Percentiles rank a stretch among this genome's conserved stretches.
Conservation (phyloP, 2,888 invertebrate genomes). For the Drosophila histrio region DNA sequence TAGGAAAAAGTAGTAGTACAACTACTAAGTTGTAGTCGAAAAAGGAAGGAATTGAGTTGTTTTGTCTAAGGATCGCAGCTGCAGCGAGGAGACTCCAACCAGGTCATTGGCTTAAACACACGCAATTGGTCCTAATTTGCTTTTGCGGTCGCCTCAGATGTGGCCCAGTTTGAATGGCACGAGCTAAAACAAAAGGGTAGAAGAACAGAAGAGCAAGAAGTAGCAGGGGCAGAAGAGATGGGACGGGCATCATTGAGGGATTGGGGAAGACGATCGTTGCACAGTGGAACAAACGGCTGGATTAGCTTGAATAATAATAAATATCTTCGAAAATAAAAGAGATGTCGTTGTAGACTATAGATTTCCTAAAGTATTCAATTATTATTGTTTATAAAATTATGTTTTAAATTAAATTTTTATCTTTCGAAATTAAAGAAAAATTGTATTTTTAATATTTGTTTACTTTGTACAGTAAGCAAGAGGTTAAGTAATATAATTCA, state of each 20-base stretch:
- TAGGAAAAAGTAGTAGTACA: neutral
- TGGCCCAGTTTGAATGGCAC: conserved; percentile 53
- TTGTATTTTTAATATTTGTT: too few species aligned
- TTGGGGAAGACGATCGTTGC: neutral
- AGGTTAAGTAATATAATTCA: too few species aligned
- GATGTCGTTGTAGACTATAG: too few species aligned
- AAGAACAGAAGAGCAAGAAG: neutral
- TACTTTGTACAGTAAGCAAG: too few species aligned
- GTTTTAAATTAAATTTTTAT: too few species aligned
- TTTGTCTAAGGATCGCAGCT: conserved; percentile 36
- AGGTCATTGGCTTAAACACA: conserved; percentile 66
- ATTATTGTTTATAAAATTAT: too few species aligned
- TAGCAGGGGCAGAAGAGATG: neutral
- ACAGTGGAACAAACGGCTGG: too few species aligned
- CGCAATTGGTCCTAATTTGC: conserved; percentile 58
- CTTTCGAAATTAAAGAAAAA: too few species aligned
- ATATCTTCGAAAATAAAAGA: too few species aligned
- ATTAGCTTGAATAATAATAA: too few species aligned
- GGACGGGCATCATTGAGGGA: neutral
- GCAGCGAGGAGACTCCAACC: conserved; percentile 12
- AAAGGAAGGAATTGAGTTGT: neutral
- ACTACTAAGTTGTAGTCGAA: too few species aligned
- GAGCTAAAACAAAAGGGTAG: conserved; percentile 32
- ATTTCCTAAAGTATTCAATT: too few species aligned
- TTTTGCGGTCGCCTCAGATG: conserved; percentile 51